Conservation (phyloP, 1,140 invertebrate genomes). For the Hormaphis cornu region DNA sequence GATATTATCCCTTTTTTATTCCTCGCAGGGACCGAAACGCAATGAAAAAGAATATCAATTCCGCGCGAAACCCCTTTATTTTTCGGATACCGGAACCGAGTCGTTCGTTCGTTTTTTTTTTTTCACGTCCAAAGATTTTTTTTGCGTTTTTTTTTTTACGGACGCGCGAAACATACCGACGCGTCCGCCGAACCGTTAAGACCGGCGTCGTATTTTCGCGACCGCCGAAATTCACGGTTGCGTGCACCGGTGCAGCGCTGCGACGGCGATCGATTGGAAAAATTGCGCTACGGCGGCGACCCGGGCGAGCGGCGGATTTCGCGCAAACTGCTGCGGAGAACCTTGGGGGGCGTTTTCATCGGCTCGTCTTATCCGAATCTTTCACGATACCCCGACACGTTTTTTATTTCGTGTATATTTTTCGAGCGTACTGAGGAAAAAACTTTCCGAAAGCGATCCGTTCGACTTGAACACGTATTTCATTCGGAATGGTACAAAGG, state of each 20-base stretch:
- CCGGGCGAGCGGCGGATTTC: no score
- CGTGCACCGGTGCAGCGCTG: not conserved
- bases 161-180: not conserved
- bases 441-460: no score
- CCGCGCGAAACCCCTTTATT: slow-evolving; percentile 2
- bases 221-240: no score
- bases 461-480: no score
- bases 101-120: not conserved
- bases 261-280: not conserved
- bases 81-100: slow-evolving; percentile 2
- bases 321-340: no score
- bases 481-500: no score
- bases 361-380: no score
- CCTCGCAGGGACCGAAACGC: not conserved
- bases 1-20: slow-evolving; percentile 13
- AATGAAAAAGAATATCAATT: slow-evolving; percentile 12
- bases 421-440: no score
- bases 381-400: no score
- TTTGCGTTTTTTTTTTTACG: not conserved
- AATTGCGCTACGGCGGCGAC: not conserved
- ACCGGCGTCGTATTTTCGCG: no score
- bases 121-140: not conserved
- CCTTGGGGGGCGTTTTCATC: no score
- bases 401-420: no score
- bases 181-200: not conserved